phyloP scores from a whole-genome alignment of 1,140 invertebrate species.

The Pomphorhynchus laevis region DNA sequence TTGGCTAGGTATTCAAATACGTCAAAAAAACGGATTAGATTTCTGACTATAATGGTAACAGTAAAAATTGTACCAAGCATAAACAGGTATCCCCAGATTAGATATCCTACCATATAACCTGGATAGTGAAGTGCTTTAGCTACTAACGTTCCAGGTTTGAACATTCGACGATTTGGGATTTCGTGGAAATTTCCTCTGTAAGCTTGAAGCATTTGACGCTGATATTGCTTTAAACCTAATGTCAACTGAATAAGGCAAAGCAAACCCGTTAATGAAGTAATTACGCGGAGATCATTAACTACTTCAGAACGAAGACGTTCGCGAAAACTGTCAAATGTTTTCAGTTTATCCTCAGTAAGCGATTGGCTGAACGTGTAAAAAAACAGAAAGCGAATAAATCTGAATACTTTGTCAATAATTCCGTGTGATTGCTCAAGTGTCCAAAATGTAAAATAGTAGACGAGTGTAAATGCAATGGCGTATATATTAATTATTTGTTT shows the following conservation, averaged over 20 bases:
- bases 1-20: constrained; percentile 6
- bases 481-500: constrained; percentile 8
- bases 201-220: neutral
- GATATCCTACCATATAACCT: constrained; percentile 8
- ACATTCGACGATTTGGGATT: neutral
- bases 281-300: too few species aligned
- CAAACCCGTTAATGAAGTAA: neutral
- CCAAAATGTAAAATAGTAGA: constrained; percentile 6
- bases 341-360: too few species aligned
- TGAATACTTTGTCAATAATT: neutral
- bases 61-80: neutral
- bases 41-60: neutral
- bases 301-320: too few species aligned
- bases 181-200: constrained; percentile 5
- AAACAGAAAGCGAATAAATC: too few species aligned
- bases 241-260: neutral
- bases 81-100: constrained; percentile 8
- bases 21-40: too few species aligned
- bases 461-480: constrained; percentile 7
- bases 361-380: too few species aligned
- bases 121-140: constrained; percentile 6
- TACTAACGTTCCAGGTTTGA: neutral
- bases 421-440: neutral
- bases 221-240: neutral
- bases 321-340: too few species aligned